Evolutionary conservation across 2,113 vertebrate species (phyloP).

Genomic region (Catharus minimus): DNA sequence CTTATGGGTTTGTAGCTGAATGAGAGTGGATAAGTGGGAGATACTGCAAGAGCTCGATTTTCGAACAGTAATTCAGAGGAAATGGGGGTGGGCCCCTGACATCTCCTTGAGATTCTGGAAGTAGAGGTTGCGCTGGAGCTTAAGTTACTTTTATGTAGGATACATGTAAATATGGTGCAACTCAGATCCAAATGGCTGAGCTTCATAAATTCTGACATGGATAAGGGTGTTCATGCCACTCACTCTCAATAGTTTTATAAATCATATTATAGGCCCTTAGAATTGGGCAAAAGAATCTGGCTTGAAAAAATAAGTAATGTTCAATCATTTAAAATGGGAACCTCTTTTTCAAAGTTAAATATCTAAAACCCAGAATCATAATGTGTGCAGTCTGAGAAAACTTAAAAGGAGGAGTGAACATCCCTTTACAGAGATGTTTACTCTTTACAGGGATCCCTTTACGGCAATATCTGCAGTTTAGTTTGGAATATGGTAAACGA

Average conservation of each 20-base stretch:
- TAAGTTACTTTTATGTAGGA: neutral
- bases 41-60: neutral
- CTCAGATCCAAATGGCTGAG: neutral
- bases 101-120: neutral
- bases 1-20: neutral
- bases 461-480: neutral
- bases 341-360: neutral
- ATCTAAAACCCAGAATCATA: neutral
- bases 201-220: neutral
- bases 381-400: neutral
- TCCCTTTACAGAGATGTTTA: neutral
- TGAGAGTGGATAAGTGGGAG: neutral
- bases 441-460: neutral
- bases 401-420: neutral
- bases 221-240: neutral
- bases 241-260: neutral
- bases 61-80: neutral
- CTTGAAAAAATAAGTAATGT: constrained; percentile 27
- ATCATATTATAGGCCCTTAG: neutral
- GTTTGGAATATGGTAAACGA: neutral
- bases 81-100: neutral
- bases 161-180: neutral
- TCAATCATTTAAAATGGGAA: neutral
- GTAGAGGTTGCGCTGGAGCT: neutral
- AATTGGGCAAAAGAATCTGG: constrained; percentile 24